Conservation (phyloP, 2,888 invertebrate species). For the Epinotia ramella region DNA sequence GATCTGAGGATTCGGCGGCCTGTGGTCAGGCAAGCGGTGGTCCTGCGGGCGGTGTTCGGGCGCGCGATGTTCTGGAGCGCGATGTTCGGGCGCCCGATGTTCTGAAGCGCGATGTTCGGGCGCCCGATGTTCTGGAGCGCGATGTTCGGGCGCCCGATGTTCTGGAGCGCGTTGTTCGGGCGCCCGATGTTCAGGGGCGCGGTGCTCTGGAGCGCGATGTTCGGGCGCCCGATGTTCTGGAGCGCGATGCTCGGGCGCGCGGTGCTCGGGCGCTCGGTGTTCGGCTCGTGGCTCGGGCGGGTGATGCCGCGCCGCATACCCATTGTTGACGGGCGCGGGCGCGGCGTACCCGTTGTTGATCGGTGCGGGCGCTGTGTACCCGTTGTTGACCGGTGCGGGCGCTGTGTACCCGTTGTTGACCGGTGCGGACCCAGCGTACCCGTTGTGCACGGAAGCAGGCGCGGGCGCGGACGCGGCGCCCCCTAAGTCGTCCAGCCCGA, state of each 20-base stretch:
- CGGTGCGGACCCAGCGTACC: not conserved
- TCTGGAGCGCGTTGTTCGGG: conserved; percentile 29
- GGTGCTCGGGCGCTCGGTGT: conserved; percentile 27
- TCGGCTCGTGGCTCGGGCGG: no score
- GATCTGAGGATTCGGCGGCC: conserved; percentile 40
- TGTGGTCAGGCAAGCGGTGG: conserved; percentile 25
- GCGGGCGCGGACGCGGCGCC: conserved; percentile 55
- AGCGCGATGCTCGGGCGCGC: conserved; percentile 36
- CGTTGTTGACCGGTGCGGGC: conserved; percentile 14
- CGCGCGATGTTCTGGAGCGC: conserved; percentile 33
- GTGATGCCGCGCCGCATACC: conserved; percentile 33
- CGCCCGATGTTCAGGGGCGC: conserved; percentile 22
- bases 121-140: conserved; percentile 24
- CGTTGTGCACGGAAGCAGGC: conserved; percentile 39
- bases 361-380: not conserved
- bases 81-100: not conserved
- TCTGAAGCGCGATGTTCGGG: conserved; percentile 15
- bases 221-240: conserved; percentile 29
- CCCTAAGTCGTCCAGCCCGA: conserved; percentile 87
- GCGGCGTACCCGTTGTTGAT: not conserved
- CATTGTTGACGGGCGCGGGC: not conserved
- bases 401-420: conserved; percentile 20
- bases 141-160: conserved; percentile 30
- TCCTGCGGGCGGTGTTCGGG: conserved; percentile 38
- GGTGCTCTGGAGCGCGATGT: conserved; percentile 14